Conservation (phyloP, 2,797 vertebrate genomes). For the Mus minutoides region DNA sequence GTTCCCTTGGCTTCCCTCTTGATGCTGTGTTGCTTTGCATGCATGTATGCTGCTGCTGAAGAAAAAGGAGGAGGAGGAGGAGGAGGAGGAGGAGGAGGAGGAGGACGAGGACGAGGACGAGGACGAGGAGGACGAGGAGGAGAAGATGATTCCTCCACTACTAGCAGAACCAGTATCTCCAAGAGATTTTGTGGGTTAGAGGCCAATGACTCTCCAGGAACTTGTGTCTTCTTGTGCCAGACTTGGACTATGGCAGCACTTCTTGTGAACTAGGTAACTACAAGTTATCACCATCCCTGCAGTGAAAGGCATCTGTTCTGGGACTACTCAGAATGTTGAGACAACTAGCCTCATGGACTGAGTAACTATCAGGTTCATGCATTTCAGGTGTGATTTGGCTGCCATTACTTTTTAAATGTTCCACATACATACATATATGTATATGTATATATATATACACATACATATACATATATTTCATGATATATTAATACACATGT, state of each 20-base stretch:
- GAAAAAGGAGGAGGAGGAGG: no score
- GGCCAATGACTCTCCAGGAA: neutral
- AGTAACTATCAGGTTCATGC: neutral
- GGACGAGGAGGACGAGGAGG: no score
- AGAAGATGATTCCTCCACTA: neutral
- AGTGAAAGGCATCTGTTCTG: neutral
- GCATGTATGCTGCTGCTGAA: neutral
- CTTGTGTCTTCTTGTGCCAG: neutral
- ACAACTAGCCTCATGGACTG: neutral
- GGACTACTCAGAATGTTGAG: neutral
- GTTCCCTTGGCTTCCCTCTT: neutral
- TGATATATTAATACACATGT: neutral
- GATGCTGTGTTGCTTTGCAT: neutral
- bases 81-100: no score
- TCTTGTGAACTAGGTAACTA: neutral
- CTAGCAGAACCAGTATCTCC: neutral
- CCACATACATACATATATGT: neutral
- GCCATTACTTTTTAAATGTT: neutral
- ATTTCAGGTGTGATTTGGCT: neutral
- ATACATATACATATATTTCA: neutral
- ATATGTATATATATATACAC: no score
- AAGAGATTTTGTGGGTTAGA: neutral
- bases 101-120: no score
- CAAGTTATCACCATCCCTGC: neutral
- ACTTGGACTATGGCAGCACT: no score